phyloP scores from a whole-genome alignment of 1,140 invertebrate genomes.

The Eciton burchellii region DNA sequence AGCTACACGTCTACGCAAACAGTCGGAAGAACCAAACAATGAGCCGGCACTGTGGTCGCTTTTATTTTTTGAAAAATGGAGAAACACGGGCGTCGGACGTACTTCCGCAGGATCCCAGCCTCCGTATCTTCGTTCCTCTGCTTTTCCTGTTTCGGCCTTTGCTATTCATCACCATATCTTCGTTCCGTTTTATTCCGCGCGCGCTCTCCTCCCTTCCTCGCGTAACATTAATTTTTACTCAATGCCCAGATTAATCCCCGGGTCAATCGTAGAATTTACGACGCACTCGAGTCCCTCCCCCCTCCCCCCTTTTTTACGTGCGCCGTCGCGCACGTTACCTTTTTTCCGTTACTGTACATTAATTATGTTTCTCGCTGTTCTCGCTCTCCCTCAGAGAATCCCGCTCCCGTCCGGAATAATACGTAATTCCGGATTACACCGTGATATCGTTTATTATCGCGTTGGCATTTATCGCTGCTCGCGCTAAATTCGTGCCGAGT shows the following conservation, averaged over 20 bases:
- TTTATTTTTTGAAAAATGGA: constrained; percentile 85
- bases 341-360: no score
- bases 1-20: constrained; percentile 52
- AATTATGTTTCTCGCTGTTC: not conserved
- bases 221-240: constrained; percentile 40
- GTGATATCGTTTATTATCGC: constrained; percentile 8
- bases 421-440: constrained; percentile 8
- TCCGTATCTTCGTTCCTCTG: constrained; percentile 55
- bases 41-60: constrained; percentile 77
- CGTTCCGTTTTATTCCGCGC: constrained; percentile 33
- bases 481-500: no score
- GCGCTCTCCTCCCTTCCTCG: constrained; percentile 12
- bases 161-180: constrained; percentile 57
- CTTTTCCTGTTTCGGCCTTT: constrained; percentile 57
- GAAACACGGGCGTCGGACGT: constrained; percentile 78
- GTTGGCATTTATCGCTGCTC: no score
- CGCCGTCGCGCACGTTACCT: no score
- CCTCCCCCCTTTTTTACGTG: no score
- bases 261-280: constrained; percentile 7
- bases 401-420: not conserved
- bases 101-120: constrained; percentile 81
- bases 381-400: not conserved
- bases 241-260: constrained; percentile 20
- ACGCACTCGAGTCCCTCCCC: not conserved
- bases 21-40: constrained; percentile 80